These are phyloP conservation scores for Cotesia typhae DNA, from an alignment of 1,140 invertebrate species.

Conservation along the genomic window DNA sequence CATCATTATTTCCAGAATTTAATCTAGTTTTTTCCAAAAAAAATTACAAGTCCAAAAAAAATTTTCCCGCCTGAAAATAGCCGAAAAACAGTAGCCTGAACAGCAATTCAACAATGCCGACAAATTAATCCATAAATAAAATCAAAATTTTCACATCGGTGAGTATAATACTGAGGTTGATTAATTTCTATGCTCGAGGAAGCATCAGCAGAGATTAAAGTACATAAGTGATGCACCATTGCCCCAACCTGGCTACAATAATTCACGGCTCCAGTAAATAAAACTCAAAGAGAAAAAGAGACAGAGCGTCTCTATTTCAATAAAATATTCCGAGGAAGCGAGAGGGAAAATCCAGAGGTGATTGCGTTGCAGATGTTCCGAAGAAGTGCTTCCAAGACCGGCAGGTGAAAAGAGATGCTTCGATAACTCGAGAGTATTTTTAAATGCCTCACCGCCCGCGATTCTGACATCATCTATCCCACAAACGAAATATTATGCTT, in stretches of 20 bases:
- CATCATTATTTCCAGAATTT: too few relatives aligned
- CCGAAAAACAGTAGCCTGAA: too few relatives aligned
- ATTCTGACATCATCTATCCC: constrained; percentile 13
- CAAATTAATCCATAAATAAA: too few relatives aligned
- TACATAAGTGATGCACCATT: constrained; percentile 43
- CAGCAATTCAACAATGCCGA: too few relatives aligned
- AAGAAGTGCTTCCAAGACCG: constrained; percentile 22
- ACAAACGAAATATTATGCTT: neutral
- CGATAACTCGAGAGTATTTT: constrained; percentile 58
- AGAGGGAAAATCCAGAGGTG: constrained; percentile 40
- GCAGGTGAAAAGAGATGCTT: constrained; percentile 61
- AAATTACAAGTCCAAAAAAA: too few relatives aligned
- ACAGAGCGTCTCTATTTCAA: too few relatives aligned
- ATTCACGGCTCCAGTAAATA: neutral
- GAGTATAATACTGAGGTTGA: constrained; percentile 49
- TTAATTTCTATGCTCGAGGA: constrained; percentile 63
- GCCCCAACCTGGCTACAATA: constrained; percentile 45
- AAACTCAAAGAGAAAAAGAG: constrained; percentile 19
- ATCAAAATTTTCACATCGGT: constrained; percentile 27
- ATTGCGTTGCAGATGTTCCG: constrained; percentile 59
- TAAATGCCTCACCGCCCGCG: constrained; percentile 46
- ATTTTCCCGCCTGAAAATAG: too few relatives aligned
- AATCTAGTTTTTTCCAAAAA: too few relatives aligned
- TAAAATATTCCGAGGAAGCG: neutral
- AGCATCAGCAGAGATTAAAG: constrained; percentile 55